These are phyloP conservation scores for Parnassius glacialis DNA, from an alignment of 2,888 invertebrate species.

Conservation along the genomic window DNA sequence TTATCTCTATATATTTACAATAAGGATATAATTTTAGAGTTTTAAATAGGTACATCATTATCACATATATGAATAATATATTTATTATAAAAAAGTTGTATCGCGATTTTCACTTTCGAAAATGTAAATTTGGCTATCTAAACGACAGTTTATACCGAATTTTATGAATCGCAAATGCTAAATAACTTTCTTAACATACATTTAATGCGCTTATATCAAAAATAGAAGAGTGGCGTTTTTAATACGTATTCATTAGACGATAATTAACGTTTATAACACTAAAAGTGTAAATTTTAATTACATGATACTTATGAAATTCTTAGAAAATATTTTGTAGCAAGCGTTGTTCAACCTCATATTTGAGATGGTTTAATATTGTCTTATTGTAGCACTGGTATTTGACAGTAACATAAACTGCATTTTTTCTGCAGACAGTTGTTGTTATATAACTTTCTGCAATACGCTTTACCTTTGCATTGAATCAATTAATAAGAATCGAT, in stretches of 20 bases:
- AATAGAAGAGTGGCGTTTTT: slow-evolving; percentile 19
- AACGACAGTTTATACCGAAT: slow-evolving; percentile 11
- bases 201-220: slow-evolving; percentile 6
- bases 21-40: background rate
- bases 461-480: slow-evolving; percentile 14
- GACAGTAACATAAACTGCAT: background rate
- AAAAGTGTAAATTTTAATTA: slow-evolving; percentile 7
- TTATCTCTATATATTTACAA: too few relatives aligned
- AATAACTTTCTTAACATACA: slow-evolving; percentile 25
- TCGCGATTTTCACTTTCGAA: slow-evolving; percentile 4
- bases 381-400: background rate
- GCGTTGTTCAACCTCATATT: background rate
- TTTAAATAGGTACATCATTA: background rate
- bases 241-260: slow-evolving; percentile 9
- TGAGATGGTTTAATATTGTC: background rate
- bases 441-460: slow-evolving; percentile 27
- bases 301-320: slow-evolving; percentile 10
- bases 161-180: slow-evolving; percentile 19
- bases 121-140: slow-evolving; percentile 10
- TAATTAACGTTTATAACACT: slow-evolving; percentile 16
- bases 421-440: slow-evolving; percentile 5
- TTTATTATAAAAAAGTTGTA: too few relatives aligned
- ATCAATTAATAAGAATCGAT: slow-evolving; percentile 12
- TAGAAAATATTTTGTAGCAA: slow-evolving; percentile 1
- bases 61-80: background rate